These are phyloP conservation scores for Epinotia bilunana DNA, from an alignment of 2,888 invertebrate species.

Conservation along the genomic window DNA sequence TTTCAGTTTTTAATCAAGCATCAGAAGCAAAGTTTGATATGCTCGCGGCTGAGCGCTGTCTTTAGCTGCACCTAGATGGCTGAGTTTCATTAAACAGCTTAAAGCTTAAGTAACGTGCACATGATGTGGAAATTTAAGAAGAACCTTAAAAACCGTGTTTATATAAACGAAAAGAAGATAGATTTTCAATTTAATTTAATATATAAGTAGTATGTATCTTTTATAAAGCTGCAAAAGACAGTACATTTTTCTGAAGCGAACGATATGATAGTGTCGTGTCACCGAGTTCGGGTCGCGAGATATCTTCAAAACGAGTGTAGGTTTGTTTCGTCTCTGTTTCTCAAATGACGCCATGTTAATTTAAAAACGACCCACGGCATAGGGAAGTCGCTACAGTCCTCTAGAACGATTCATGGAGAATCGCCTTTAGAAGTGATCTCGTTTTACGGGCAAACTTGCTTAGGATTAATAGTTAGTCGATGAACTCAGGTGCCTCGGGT, in stretches of 20 bases:
- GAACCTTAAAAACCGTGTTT: too few species aligned
- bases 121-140: neutral
- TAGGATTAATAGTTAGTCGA: conserved; percentile 42
- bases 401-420: conserved; percentile 2
- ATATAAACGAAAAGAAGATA: too few species aligned
- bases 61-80: conserved; percentile 28
- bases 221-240: too few species aligned
- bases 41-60: conserved; percentile 36
- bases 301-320: too few species aligned
- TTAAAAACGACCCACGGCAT: neutral
- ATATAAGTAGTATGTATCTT: too few species aligned
- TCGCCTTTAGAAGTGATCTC: conserved; percentile 29
- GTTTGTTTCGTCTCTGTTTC: too few species aligned
- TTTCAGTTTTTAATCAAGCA: conserved; percentile 44
- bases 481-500: conserved; percentile 37
- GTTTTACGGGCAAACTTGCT: conserved; percentile 41
- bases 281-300: too few species aligned
- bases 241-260: too few species aligned
- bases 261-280: too few species aligned
- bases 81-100: conserved; percentile 37
- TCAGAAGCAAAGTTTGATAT: conserved; percentile 39
- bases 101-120: conserved; percentile 19
- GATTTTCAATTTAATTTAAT: too few species aligned
- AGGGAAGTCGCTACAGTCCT: neutral
- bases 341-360: neutral